A percentile compares a stretch with the other conserved stretches of the same genome.
Conservation (phyloP, 2,113 vertebrate genomes). For the Notiomystis cincta region DNA sequence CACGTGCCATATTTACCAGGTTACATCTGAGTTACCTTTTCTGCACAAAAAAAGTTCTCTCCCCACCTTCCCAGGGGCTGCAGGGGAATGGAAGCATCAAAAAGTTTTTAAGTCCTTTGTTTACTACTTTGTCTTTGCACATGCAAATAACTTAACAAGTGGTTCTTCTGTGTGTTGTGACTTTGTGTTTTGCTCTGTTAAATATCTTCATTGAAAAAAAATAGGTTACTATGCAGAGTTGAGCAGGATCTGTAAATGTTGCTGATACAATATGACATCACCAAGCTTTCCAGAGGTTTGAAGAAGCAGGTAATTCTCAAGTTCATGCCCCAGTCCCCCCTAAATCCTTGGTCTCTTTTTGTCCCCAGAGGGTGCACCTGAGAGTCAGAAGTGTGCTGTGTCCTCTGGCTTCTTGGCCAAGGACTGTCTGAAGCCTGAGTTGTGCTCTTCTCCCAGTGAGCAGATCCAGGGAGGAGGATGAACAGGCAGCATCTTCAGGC, state of each 20-base stretch:
- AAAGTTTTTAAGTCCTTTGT: background rate
- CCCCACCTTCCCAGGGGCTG: background rate
- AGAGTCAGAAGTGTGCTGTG: background rate
- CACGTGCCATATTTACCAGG: background rate
- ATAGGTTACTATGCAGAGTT: accelerated
- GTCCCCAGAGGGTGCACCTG: background rate
- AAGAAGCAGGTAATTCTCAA: background rate
- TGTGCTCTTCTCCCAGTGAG: slow-evolving; percentile 68
- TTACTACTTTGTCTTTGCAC: background rate
- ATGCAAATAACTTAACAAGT: background rate
- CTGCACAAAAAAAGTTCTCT: background rate
- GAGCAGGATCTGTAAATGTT: background rate
- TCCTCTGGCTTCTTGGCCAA: background rate
- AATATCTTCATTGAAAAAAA: background rate
- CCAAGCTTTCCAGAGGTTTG: background rate
- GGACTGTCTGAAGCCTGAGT: background rate
- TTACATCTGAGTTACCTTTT: background rate
- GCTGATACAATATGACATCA: background rate
- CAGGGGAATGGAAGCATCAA: background rate
- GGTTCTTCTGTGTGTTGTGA: background rate
- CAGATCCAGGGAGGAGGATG: slow-evolving; percentile 73
- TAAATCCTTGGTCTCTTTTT: background rate
- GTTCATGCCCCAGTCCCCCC: background rate
- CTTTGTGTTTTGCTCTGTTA: background rate
- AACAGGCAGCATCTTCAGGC: slow-evolving; percentile 76